Conservation (phyloP, 2,888 invertebrate species). For the Clivina fossor region DNA sequence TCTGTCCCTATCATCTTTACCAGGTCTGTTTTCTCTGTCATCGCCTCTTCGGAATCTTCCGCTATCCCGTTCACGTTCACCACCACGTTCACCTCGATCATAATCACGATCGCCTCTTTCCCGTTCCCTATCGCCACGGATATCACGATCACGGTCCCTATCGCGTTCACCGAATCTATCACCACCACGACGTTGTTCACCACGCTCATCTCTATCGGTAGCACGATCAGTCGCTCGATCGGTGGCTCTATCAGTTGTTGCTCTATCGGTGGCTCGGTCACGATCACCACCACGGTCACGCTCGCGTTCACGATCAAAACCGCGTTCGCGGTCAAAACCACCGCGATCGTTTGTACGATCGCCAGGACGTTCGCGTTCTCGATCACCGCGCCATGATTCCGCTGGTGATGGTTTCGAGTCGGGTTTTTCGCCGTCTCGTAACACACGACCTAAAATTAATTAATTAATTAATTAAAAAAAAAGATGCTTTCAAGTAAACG, state of each 20-base stretch:
- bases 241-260: too few species aligned
- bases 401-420: slow-evolving; percentile 18
- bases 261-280: too few species aligned
- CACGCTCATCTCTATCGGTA: neutral
- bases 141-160: neutral
- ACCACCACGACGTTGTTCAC: neutral
- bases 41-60: slow-evolving; percentile 24
- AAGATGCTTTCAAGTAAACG: too few species aligned
- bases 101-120: neutral
- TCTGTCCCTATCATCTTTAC: slow-evolving; percentile 23
- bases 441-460: too few species aligned
- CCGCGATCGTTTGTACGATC: slow-evolving; percentile 38
- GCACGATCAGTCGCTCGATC: too few species aligned
- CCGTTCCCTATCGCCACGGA: neutral
- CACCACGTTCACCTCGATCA: neutral
- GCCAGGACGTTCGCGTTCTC: slow-evolving; percentile 34
- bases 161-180: neutral
- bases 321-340: slow-evolving; percentile 34
- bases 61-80: slow-evolving; percentile 34
- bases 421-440: slow-evolving; percentile 20
- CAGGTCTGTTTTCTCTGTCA: slow-evolving; percentile 17
- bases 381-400: slow-evolving; percentile 20
- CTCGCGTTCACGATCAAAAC: slow-evolving; percentile 33
- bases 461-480: too few species aligned
- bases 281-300: slow-evolving; percentile 35